Base-by-base conservation (phyloP, 2,888 invertebrate species). In the Clusia tigrina region DNA sequence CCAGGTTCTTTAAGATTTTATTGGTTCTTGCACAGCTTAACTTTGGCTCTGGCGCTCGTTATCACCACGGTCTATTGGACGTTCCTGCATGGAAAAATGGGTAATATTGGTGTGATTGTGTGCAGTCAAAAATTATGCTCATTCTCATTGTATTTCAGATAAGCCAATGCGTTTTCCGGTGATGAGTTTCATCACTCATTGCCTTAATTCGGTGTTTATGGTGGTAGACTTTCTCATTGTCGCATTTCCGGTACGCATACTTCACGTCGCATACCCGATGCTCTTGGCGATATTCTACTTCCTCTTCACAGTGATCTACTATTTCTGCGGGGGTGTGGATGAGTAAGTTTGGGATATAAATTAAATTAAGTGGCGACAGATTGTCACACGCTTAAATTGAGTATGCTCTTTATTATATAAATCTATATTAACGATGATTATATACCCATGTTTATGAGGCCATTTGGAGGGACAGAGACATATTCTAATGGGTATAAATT, bases 51-150 rank as follows among this genome's bases (percentile, higher is more conserved):
- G 71, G 90, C 93, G 0, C 84, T 92, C 66, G 89, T 89, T 64
- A 91, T 93, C 69, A 90, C 92, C 1, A 85, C 89, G 2, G 86
- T 90, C 42, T 94, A 93, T 81, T 94, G 94, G 93, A 79, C 86
- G 17, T 78, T 83, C 63, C 71, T 84, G 15, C 76, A 82, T 64
- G 81, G 81, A 9, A 78, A 74, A 42, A 79, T 80, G 74, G 76
- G 81, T 82, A 65, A 78, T 48, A 10, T 2, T 12, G 6, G 26
- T 22, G 26, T 38, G 9, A 5, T 23, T 26, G 37, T n/a, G 9
- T 24, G 24, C 2, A 32, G n/a, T 22, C 26, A 51, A 24, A n/a
- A 9, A 22, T 24, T 6, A 20, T 20, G 20, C 22, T 22, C 22
- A 15, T 42, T 42, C 9, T 42, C 24, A 25, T 24, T 1, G 17